phyloP scores from a whole-genome alignment of 2,113 vertebrate species.

The Pteronura brasiliensis region DNA sequence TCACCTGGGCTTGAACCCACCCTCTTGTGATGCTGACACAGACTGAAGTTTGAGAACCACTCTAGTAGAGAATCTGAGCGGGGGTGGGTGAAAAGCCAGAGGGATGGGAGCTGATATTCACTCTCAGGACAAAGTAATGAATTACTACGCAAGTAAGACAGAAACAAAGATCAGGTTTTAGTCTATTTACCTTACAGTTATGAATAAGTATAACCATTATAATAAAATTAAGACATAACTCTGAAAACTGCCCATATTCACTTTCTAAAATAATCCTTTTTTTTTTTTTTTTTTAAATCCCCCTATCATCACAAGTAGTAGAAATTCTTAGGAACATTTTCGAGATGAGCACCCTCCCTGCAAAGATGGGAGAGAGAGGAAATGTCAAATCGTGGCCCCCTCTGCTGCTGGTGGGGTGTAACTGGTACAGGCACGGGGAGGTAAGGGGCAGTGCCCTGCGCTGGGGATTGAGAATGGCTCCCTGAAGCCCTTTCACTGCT shows the following conservation, averaged over 20 bases:
- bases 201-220: not conserved
- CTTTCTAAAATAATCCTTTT: not conserved
- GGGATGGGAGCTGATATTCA: not conserved
- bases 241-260: not conserved
- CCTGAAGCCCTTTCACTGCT: not conserved
- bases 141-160: not conserved
- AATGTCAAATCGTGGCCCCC: not conserved
- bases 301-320: not conserved
- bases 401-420: accelerated
- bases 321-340: not conserved
- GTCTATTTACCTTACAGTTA: not conserved
- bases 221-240: not conserved
- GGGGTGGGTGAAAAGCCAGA: not conserved
- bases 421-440: not conserved
- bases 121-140: not conserved
- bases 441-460: not conserved
- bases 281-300: not conserved
- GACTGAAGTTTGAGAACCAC: not conserved
- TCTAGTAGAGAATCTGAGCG: not conserved
- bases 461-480: too few species aligned
- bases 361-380: not conserved
- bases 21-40: not conserved
- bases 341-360: not conserved
- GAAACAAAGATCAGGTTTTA: not conserved
- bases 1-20: not conserved